Base-by-base conservation (phyloP, 2,888 invertebrate species). In the Diarsia brunnea region DNA sequence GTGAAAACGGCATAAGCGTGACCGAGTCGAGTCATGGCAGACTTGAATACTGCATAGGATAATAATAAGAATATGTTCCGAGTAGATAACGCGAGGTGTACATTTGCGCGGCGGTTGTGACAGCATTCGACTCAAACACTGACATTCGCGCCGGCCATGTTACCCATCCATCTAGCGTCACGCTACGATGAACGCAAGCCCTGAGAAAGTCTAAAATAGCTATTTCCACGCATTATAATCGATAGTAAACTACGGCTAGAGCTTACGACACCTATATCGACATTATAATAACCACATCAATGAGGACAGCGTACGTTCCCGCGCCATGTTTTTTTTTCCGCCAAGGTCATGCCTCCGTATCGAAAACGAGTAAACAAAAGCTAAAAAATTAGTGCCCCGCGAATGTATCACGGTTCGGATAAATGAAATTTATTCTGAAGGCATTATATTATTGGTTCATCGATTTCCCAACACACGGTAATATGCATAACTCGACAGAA, bases 281-380 rank as follows among this genome's bases (percentile, higher is more conserved):
- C 82, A 85, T 89, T 88, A 71, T 87, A 88, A 88, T 88, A 91
- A 89, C 87, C 87, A 87, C 91, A 90, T 91, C 87, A 92, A 92
- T 90, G 91, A 91, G 90, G 91, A 89, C 90, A 92, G 93, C 93
- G 93, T 94, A 94, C 93, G 93, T 94, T 95, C 93, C 91, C 95
- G 95, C 96, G 96, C 96, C 96, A 95, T 96, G 95, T 96, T 95
- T 96, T 95, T 94, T 95, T 94, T 95, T 94, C 92, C 89, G 82
- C 94, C 96, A 96, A 96, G 96, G 96, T 96, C 96, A 96, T 95
- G 93, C 93, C 93, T 93, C 88, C 89, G 92, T 94, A 94, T 94
- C 92, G 92, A 94, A 95, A 94, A 93, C 93, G 94, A 90, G 96
- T 96, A 96, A 96, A 96, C 96, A 96, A 96, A 87, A 92, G 92